Percentiles rank a stretch among this genome's conserved stretches.
These are phyloP conservation scores for Bombus difficillimus DNA, from an alignment of 1,140 invertebrate species.

Conservation along the genomic window DNA sequence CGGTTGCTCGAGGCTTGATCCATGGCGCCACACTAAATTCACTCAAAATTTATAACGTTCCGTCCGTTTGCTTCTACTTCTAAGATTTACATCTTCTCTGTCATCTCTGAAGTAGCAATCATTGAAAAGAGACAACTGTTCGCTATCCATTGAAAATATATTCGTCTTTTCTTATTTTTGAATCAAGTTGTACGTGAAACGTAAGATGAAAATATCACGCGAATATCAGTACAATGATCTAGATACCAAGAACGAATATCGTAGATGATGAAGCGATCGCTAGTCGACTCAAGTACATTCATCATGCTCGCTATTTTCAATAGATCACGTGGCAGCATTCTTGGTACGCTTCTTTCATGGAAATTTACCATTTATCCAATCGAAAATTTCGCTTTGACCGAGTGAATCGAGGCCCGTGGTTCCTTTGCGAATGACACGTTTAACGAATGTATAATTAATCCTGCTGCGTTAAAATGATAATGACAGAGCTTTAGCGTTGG, in stretches of 20 bases:
- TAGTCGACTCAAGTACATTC: slow-evolving; percentile 50
- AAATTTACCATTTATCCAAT: not conserved
- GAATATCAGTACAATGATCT: not conserved
- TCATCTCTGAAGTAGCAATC: not conserved
- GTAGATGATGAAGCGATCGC: slow-evolving; percentile 56
- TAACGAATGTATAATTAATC: slow-evolving; percentile 59
- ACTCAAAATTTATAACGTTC: slow-evolving; percentile 74
- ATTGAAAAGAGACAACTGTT: no score
- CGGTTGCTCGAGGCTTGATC: slow-evolving; percentile 69
- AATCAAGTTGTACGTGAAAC: not conserved
- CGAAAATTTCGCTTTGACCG: not conserved
- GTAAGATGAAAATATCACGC: not conserved
- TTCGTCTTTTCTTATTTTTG: not conserved
- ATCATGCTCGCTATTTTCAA: slow-evolving; percentile 61
- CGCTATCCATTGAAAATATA: not conserved
- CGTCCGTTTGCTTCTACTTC: not conserved
- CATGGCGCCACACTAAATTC: slow-evolving; percentile 78
- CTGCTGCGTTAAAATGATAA: slow-evolving; percentile 58
- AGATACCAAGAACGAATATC: not conserved
- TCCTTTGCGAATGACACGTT: slow-evolving; percentile 4
- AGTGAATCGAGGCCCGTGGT: not conserved
- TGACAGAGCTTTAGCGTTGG: slow-evolving; percentile 22
- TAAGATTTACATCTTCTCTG: not conserved
- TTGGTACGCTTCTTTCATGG: not conserved
- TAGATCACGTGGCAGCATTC: not conserved